Percentiles rank a stretch among this genome's conserved stretches.
Conservation (phyloP, 2,888 invertebrate genomes). For the Lepeophtheirus nordmannii region DNA sequence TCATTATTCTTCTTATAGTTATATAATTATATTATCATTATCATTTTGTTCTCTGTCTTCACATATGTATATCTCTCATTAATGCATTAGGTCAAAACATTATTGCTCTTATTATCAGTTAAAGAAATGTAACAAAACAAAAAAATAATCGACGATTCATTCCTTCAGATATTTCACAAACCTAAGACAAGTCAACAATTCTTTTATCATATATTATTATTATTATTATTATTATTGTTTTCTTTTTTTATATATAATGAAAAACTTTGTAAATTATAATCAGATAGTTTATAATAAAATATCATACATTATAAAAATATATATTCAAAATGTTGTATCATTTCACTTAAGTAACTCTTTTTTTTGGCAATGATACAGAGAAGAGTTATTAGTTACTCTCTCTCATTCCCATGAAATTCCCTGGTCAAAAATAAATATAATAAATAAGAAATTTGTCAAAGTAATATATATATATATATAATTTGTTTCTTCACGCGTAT, state of each 20-base stretch:
- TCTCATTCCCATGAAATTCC: no score
- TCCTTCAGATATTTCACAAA: constrained; percentile 6
- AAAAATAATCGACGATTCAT: not conserved
- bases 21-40: no score
- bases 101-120: not conserved
- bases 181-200: not conserved
- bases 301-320: no score
- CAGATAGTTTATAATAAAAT: constrained; percentile 3
- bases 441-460: constrained; percentile 7
- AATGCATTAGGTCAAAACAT: not conserved
- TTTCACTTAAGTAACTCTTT: not conserved
- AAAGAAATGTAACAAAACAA: no score
- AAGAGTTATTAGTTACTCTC: no score
- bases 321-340: not conserved
- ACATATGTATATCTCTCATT: not conserved
- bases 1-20: not conserved
- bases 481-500: constrained; percentile 4
- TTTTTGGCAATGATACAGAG: no score
- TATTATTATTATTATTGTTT: not conserved
- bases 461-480: not conserved
- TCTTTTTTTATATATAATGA: not conserved
- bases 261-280: not conserved
- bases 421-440: not conserved
- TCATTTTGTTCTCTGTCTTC: not conserved
- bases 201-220: not conserved